These are phyloP conservation scores for Notechis scutatus DNA, from an alignment of 2,113 vertebrate species.

Conservation along the genomic window DNA sequence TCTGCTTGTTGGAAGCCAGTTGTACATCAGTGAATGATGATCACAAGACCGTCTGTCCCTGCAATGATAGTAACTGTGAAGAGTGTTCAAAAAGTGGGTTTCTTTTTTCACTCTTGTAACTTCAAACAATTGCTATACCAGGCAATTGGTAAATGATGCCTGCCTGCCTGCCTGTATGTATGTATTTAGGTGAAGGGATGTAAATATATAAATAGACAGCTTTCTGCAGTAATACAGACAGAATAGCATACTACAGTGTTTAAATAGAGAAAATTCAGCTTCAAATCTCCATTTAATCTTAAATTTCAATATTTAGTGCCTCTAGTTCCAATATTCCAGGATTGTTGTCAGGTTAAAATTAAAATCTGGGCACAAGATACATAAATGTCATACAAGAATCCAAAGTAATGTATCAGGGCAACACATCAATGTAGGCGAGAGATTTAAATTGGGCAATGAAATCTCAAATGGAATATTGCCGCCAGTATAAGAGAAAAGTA, in stretches of 20 bases:
- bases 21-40: not conserved
- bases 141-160: not conserved
- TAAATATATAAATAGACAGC: not conserved
- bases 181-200: not conserved
- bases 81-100: not conserved
- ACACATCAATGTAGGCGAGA: not conserved
- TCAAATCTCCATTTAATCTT: not conserved
- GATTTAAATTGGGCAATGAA: not conserved
- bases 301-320: not conserved
- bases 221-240: not conserved
- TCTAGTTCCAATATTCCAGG: not conserved
- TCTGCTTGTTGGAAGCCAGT: not conserved
- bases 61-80: not conserved
- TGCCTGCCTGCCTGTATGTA: too few relatives aligned
- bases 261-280: not conserved
- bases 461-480: too few relatives aligned
- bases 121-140: not conserved
- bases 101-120: not conserved
- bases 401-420: not conserved
- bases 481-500: not conserved
- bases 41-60: not conserved
- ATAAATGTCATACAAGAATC: not conserved
- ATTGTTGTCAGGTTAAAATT: not conserved
- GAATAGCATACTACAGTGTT: not conserved
- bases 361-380: not conserved